These are phyloP conservation scores for Drosophila tristis DNA, from an alignment of 1,140 invertebrate genomes.

Conservation along the genomic window DNA sequence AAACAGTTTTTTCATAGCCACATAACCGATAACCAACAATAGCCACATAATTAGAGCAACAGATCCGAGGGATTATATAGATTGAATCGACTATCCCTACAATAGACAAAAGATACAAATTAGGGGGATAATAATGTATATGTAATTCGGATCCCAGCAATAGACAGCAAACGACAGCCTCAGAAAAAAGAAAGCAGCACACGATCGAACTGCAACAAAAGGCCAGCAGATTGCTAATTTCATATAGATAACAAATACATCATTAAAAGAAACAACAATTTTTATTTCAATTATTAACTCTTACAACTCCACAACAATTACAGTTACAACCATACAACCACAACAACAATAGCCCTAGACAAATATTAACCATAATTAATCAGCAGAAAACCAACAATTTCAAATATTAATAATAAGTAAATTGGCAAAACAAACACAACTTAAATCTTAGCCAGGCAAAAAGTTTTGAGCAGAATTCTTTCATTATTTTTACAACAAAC, in stretches of 20 bases:
- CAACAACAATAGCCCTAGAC: constrained; percentile 72
- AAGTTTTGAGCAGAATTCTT: constrained; percentile 52
- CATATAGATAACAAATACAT: constrained; percentile 10
- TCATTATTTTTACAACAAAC: constrained; percentile 63
- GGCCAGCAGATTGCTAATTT: constrained; percentile 38
- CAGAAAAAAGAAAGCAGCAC: constrained; percentile 72
- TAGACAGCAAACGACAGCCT: constrained; percentile 17
- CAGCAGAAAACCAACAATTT: constrained; percentile 50
- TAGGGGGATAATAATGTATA: not conserved
- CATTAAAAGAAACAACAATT: constrained; percentile 60
- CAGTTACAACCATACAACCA: constrained; percentile 51
- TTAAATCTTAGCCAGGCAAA: constrained; percentile 46
- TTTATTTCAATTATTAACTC: constrained; percentile 79
- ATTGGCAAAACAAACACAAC: constrained; percentile 58
- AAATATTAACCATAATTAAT: constrained; percentile 76
- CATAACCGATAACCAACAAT: constrained; percentile 65
- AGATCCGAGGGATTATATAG: no score
- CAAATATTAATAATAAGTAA: constrained; percentile 66
- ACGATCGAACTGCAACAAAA: constrained; percentile 54
- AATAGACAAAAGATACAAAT: constrained; percentile 53
- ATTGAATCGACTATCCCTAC: constrained; percentile 53
- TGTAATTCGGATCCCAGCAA: constrained; percentile 21
- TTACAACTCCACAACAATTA: constrained; percentile 54
- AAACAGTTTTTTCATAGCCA: constrained; percentile 71
- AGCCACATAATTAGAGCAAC: constrained; percentile 66